These are phyloP conservation scores for Lophotis ruficrista DNA, from an alignment of 2,113 vertebrate species.

Conservation along the genomic window DNA sequence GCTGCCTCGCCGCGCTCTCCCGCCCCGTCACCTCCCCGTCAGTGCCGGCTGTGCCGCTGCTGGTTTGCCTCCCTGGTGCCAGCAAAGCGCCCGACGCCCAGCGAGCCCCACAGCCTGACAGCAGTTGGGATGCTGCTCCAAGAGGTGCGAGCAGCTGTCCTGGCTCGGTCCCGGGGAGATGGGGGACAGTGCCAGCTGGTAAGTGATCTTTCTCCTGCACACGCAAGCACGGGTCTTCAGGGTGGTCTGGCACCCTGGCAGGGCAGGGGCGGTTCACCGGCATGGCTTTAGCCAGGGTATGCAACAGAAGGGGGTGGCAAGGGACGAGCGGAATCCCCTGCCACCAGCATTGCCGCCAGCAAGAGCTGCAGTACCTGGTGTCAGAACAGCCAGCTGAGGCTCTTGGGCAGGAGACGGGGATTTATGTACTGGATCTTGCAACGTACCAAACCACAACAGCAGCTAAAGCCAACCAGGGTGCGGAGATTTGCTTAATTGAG, in stretches of 20 bases:
- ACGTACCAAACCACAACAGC: background rate
- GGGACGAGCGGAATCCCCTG: rapidly evolving
- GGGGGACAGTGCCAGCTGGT: rapidly evolving
- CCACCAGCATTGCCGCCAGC: rapidly evolving
- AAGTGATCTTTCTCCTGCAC: background rate
- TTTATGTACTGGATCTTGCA: background rate
- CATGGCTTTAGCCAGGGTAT: background rate
- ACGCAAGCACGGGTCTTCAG: rapidly evolving
- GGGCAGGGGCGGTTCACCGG: background rate
- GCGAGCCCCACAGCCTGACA: rapidly evolving
- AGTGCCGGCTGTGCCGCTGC: background rate
- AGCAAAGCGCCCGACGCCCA: rapidly evolving
- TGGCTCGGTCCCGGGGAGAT: rapidly evolving
- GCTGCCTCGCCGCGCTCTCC: background rate
- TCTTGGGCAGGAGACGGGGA: background rate
- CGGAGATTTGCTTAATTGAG: conserved; percentile 61
- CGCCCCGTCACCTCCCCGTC: background rate
- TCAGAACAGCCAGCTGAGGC: background rate
- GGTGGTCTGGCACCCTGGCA: background rate
- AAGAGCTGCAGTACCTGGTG: background rate
- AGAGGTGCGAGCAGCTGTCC: rapidly evolving
- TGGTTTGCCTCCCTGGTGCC: rapidly evolving
- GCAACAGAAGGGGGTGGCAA: background rate
- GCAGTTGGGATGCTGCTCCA: background rate
- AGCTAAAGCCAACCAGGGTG: conserved; percentile 23